Conservation (phyloP, 2,797 vertebrate genomes). For the Hapalemur alaotrensis region DNA sequence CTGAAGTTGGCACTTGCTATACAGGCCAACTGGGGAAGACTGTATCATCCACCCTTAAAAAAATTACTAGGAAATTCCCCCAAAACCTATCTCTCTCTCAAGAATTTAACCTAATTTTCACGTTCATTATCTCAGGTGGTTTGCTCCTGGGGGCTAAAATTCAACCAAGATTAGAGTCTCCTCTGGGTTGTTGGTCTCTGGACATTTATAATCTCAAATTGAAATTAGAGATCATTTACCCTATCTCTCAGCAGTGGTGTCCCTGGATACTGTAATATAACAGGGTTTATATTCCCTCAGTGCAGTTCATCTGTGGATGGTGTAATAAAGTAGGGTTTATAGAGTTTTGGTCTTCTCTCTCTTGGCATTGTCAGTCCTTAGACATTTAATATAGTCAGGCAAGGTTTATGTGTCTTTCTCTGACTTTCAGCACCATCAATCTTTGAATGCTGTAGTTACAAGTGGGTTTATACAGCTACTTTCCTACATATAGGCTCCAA, state of each 20-base stretch:
- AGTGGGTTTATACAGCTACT: constrained; percentile 85
- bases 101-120: constrained; percentile 72
- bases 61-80: neutral
- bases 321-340: constrained; percentile 85
- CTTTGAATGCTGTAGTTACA: constrained; percentile 79
- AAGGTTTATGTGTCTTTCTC: constrained; percentile 82
- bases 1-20: neutral
- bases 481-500: constrained; percentile 73
- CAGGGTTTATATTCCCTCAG: constrained; percentile 81
- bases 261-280: constrained; percentile 77
- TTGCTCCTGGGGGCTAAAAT: constrained; percentile 81
- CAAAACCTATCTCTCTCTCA: constrained; percentile 43
- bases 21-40: constrained; percentile 1
- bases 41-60: constrained; percentile 59
- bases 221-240: constrained; percentile 80
- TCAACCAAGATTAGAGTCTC: constrained; percentile 80
- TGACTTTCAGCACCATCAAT: constrained; percentile 81
- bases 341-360: constrained; percentile 83
- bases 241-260: constrained; percentile 66
- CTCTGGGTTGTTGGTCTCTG: constrained; percentile 79
- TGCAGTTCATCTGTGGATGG: constrained; percentile 79
- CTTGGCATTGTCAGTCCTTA: constrained; percentile 81
- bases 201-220: constrained; percentile 80
- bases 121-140: constrained; percentile 59
- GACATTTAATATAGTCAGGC: constrained; percentile 84